phyloP scores from a whole-genome alignment of 2,888 invertebrate species.

The Cordilura impudica region DNA sequence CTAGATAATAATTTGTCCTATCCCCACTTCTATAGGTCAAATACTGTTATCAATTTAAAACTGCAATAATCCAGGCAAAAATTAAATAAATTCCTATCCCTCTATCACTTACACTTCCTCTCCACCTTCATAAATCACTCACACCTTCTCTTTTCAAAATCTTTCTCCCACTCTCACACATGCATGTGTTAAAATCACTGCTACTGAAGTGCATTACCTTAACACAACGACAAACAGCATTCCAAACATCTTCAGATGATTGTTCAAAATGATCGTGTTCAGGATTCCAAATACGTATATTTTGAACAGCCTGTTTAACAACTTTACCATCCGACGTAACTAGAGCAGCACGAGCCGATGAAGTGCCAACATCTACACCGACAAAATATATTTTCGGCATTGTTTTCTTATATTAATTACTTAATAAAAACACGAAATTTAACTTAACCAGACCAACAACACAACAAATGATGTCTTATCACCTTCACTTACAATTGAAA shows the following conservation, averaged over 20 bases:
- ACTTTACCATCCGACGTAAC: slow-evolving; percentile 85
- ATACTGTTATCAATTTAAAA: slow-evolving; percentile 25
- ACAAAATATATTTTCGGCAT: slow-evolving; percentile 81
- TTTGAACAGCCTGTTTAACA: slow-evolving; percentile 81
- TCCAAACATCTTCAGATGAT: slow-evolving; percentile 94
- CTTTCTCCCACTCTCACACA: not conserved
- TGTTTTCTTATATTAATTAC: slow-evolving; percentile 3
- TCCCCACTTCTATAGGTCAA: slow-evolving; percentile 26
- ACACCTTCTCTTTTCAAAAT: not conserved
- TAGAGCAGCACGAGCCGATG: slow-evolving; percentile 91
- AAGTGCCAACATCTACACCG: slow-evolving; percentile 96
- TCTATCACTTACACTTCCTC: not conserved
- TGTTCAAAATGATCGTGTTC: slow-evolving; percentile 90
- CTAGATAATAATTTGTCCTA: slow-evolving; percentile 4
- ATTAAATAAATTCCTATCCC: not conserved
- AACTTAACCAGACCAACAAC: not conserved
- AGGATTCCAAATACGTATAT: slow-evolving; percentile 88
- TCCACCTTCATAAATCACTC: not conserved
- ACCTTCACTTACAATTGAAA: slow-evolving; percentile 61
- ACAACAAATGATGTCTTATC: slow-evolving; percentile 44
- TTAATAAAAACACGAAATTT: not conserved
- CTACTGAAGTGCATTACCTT: slow-evolving; percentile 80
- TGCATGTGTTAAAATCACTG: not conserved
- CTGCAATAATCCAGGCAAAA: not conserved
- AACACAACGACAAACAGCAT: slow-evolving; percentile 82